Base-by-base conservation (phyloP, 2,888 invertebrate species). In the Pollenia labialis region DNA sequence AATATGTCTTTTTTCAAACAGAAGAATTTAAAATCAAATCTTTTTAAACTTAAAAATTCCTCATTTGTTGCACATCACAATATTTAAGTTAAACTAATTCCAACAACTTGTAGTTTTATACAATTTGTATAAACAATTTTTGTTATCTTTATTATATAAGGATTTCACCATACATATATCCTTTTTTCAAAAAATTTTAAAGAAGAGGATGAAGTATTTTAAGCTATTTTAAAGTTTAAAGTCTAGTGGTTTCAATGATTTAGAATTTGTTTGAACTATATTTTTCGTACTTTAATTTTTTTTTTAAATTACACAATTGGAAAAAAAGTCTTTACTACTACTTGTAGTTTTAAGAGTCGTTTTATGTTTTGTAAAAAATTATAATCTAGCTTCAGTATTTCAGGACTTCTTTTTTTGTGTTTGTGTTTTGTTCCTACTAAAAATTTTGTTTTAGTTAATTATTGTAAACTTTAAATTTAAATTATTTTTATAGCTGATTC, bases 81-180 rank as follows among this genome's bases (percentile, higher is more conserved):
- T 32, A 32, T 32, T 32, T 32, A 32, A 32, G 32, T 4, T 1
- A 46, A 16, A 42, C 44, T 48, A 48, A 1, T 23, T n/a, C 1
- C 56, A 18, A 54, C 52, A 69, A 54, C n/a, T 40, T 16, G 18
- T 54, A 11, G 42, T 6, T 69, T 69, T 69, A 16, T 32, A 32
- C 1, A 32, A 32, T 32, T 32, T 32, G 32, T 4, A 6, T 32
- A 32, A 12, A 2, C 1, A 16, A n/a, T 14, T 42, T 42, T 11
- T 52, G 2, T 1, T 48, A 40, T 0, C 14, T n/a, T 4, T 2
- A 32, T n/a, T 1, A 2, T 6, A 50, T 62, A 10, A 14, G 7
- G 9, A 58, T 6, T 1, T 12, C 12, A 2, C 1, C 32, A 23
- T 40, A 60, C 32, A 23, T 40, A 60, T 75, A 60, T 75, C 74